phyloP scores from a whole-genome alignment of 2,113 vertebrate species.

The Bungarus multicinctus region DNA sequence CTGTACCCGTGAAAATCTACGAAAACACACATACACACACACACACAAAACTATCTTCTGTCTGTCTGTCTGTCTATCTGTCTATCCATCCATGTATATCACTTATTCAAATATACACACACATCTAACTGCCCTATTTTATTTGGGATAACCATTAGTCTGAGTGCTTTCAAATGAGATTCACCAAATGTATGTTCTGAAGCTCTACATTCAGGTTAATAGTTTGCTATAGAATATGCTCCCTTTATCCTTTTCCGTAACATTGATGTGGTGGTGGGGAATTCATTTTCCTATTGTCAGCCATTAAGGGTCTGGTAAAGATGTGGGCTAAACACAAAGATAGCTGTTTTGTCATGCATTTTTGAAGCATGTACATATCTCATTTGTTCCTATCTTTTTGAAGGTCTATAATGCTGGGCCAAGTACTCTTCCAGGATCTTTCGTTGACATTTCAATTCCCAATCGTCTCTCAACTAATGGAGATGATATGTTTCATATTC shows the following conservation, averaged over 20 bases:
- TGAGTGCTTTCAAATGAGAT: neutral
- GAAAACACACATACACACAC: too few species aligned
- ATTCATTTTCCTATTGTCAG: neutral
- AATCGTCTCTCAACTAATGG: constrained; percentile 83
- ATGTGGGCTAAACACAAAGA: neutral
- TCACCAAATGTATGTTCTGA: neutral
- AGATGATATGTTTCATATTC: constrained; percentile 88
- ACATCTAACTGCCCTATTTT: neutral
- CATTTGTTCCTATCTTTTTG: neutral
- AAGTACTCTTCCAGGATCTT: constrained; percentile 88
- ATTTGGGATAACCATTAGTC: neutral
- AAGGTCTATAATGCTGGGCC: constrained; percentile 97
- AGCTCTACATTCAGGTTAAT: neutral
- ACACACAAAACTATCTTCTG: too few species aligned
- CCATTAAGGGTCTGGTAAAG: neutral
- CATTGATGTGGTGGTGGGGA: too few species aligned
- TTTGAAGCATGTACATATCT: neutral
- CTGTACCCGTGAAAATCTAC: too few species aligned
- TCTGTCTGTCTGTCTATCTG: too few species aligned
- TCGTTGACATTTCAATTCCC: constrained; percentile 88
- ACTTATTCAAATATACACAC: too few species aligned
- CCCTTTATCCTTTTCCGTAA: neutral
- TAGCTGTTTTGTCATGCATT: neutral
- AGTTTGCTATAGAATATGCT: neutral
- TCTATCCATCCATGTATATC: neutral